phyloP scores from a whole-genome alignment of 2,113 vertebrate genomes.

The Phylloscopus trochilus region DNA sequence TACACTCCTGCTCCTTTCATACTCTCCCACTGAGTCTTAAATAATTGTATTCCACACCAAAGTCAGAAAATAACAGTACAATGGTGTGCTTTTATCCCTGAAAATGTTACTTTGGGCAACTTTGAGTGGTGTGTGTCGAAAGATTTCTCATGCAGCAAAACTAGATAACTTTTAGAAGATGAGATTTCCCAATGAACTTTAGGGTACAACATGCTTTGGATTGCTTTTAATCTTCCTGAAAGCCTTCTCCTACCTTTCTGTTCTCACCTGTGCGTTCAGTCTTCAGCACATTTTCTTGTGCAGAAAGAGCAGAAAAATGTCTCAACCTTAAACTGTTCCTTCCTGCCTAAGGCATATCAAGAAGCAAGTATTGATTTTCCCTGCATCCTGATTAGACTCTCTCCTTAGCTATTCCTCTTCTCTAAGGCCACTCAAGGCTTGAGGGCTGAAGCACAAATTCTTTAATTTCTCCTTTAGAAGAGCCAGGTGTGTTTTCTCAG shows the following conservation, averaged over 20 bases:
- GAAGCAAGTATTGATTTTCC: constrained; percentile 18
- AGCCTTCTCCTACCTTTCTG: background rate
- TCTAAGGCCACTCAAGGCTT: constrained; percentile 1
- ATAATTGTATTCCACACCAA: constrained; percentile 37
- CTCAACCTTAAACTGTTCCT: constrained; percentile 35
- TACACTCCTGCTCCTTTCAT: constrained; percentile 40
- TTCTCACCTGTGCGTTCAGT: background rate
- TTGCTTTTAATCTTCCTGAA: background rate
- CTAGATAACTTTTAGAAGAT: background rate
- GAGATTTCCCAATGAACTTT: background rate
- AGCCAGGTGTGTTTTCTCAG: constrained; percentile 47
- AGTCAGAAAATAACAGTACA: constrained; percentile 13
- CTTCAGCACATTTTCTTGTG: background rate
- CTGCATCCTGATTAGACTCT: background rate
- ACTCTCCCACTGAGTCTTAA: constrained; percentile 12
- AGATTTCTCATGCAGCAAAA: background rate
- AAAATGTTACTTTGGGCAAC: background rate
- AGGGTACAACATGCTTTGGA: background rate
- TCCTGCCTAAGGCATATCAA: constrained; percentile 41
- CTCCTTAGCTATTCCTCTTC: constrained; percentile 17
- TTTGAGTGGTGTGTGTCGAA: background rate
- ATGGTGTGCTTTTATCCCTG: background rate
- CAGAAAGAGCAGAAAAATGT: background rate
- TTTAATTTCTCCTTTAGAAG: constrained; percentile 1
- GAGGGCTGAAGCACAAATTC: background rate